A percentile compares a stretch with the other conserved stretches of the same genome.
These are phyloP conservation scores for Arenaria interpres DNA, from an alignment of 2,113 vertebrate species.

Conservation along the genomic window DNA sequence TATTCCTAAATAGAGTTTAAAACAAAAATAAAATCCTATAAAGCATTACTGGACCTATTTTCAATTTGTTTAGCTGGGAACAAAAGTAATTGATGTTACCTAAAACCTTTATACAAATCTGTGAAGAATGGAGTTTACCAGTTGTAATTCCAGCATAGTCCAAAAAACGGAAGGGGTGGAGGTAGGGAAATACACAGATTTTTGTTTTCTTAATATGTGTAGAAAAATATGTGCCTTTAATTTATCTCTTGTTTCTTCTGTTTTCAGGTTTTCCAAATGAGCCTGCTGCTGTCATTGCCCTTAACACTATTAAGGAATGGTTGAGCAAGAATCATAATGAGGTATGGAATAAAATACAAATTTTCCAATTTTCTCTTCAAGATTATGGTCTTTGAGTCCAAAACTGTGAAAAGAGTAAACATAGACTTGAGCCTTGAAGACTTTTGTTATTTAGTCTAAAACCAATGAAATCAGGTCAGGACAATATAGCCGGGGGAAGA, in stretches of 20 bases:
- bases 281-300: slow-evolving; percentile 90
- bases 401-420: neutral
- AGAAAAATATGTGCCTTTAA: neutral
- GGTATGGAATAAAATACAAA: slow-evolving; percentile 76
- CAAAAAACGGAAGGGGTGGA: neutral
- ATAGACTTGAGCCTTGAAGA: neutral
- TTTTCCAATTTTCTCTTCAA: neutral
- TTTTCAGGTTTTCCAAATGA: slow-evolving; percentile 93
- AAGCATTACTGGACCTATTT: neutral
- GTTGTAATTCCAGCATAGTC: neutral
- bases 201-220: neutral
- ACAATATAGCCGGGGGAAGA: neutral
- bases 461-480: neutral
- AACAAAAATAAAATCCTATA: neutral
- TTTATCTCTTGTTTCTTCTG: slow-evolving; percentile 26
- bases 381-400: neutral
- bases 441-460: neutral
- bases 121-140: neutral
- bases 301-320: slow-evolving; percentile 89
- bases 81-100: neutral
- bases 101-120: neutral
- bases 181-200: neutral
- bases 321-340: slow-evolving; percentile 86
- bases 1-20: neutral
- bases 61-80: neutral